A percentile compares a stretch with the other conserved stretches of the same genome.
These are phyloP conservation scores for Graptemys geographica DNA, from an alignment of 2,797 vertebrate species.

Conservation along the genomic window DNA sequence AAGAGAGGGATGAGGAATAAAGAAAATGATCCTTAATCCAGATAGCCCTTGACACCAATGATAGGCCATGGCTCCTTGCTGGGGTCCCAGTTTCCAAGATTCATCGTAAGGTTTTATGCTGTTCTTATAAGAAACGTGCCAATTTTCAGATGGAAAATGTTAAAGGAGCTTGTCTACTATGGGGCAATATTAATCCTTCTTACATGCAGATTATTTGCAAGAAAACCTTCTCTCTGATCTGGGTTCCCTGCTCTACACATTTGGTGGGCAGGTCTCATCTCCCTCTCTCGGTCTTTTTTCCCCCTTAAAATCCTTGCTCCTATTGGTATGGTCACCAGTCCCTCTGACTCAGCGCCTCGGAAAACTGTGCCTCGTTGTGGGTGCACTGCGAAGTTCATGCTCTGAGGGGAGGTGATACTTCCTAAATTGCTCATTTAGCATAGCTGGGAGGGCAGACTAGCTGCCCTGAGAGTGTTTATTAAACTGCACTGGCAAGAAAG, in stretches of 20 bases:
- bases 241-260: background rate
- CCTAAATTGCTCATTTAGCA: slow-evolving; percentile 64
- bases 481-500: slow-evolving; percentile 49
- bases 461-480: slow-evolving; percentile 60
- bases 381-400: background rate
- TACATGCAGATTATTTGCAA: background rate
- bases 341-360: slow-evolving; percentile 55
- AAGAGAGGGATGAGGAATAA: background rate
- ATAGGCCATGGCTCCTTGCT: background rate
- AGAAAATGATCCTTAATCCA: slow-evolving; percentile 44
- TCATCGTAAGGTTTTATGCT: accelerated
- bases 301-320: slow-evolving; percentile 24
- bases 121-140: background rate
- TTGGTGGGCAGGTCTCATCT: background rate
- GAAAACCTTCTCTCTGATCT: background rate
- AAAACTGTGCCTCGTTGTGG: slow-evolving; percentile 36
- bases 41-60: background rate
- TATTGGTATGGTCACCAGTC: slow-evolving; percentile 43
- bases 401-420: slow-evolving; percentile 67
- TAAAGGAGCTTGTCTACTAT: background rate
- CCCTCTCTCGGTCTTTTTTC: background rate
- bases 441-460: slow-evolving; percentile 30
- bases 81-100: background rate
- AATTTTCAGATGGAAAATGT: background rate
- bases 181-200: background rate